Evolutionary conservation across 64 coral and sea anemone genomes (phyloP).

Genomic region (Pocillopora damicornis): DNA sequence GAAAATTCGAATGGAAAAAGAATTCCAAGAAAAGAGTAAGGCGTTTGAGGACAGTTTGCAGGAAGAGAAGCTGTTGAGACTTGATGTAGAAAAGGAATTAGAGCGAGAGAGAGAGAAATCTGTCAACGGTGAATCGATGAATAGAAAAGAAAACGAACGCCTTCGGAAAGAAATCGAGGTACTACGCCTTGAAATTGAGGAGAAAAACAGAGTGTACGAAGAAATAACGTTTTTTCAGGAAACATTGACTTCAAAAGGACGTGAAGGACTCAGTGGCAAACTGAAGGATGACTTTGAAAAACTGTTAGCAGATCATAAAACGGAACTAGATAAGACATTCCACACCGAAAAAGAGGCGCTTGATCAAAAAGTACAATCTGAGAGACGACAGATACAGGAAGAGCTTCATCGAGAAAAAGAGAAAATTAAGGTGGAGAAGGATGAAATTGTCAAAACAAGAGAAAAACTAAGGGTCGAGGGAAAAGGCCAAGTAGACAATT

Average conservation of each 20-base stretch:
- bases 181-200: slow-evolving; percentile 68
- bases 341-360: slow-evolving; percentile 64
- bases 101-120: slow-evolving; percentile 32
- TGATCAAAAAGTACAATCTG: slow-evolving; percentile 51
- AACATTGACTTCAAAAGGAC: slow-evolving; percentile 56
- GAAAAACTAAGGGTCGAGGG: not conserved
- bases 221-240: slow-evolving; percentile 79
- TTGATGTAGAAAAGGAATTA: slow-evolving; percentile 31
- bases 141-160: slow-evolving; percentile 52
- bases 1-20: slow-evolving; percentile 48
- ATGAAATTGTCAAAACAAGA: not conserved
- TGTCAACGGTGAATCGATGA: slow-evolving; percentile 19
- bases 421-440: slow-evolving; percentile 32
- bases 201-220: slow-evolving; percentile 46
- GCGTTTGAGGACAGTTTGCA: slow-evolving; percentile 51
- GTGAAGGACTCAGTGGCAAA: slow-evolving; percentile 69
- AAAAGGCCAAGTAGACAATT: not conserved
- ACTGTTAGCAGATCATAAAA: slow-evolving; percentile 67
- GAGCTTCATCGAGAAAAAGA: slow-evolving; percentile 63
- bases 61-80: slow-evolving; percentile 49
- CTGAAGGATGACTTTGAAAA: slow-evolving; percentile 90
- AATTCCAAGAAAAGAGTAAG: slow-evolving; percentile 23
- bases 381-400: slow-evolving; percentile 64
- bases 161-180: slow-evolving; percentile 64
- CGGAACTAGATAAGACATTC: slow-evolving; percentile 74